These are phyloP conservation scores for Podarcis raffonei DNA, from an alignment of 2,113 vertebrate species.

Conservation along the genomic window DNA sequence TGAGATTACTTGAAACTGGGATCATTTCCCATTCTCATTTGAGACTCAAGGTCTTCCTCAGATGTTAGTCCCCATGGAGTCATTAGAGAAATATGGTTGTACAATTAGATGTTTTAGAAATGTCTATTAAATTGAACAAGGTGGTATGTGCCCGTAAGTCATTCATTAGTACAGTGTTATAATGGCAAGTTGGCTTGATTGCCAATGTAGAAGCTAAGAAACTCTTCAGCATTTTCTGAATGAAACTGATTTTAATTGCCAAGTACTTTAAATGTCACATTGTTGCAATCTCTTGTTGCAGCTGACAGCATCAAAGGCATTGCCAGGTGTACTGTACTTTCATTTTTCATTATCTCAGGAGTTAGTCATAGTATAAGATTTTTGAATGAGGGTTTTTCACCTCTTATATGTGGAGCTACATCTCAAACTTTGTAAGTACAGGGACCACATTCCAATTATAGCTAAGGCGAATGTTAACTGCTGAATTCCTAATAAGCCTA, in stretches of 20 bases:
- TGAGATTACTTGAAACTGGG: slow-evolving; percentile 41
- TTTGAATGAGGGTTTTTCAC: neutral
- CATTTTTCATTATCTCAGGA: neutral
- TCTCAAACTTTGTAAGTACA: neutral
- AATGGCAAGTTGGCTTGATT: slow-evolving; percentile 31
- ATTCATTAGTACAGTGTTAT: slow-evolving; percentile 42
- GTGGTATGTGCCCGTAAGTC: slow-evolving; percentile 26
- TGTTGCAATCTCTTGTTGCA: rapidly evolving
- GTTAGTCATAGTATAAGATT: neutral
- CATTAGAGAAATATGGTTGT: slow-evolving; percentile 25
- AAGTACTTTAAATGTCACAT: neutral
- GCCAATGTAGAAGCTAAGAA: slow-evolving; percentile 35
- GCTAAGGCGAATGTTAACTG: neutral
- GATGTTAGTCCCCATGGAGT: neutral
- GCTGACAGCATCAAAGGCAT: slow-evolving; percentile 8
- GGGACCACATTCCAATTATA: neutral
- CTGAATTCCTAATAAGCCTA: neutral
- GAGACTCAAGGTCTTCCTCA: slow-evolving; percentile 34
- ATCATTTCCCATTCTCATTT: slow-evolving; percentile 45
- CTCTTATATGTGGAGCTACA: neutral
- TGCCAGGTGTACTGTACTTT: slow-evolving; percentile 14
- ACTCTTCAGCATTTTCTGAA: slow-evolving; percentile 30
- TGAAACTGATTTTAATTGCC: slow-evolving; percentile 60
- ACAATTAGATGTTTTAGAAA: slow-evolving; percentile 55
- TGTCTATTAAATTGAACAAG: slow-evolving; percentile 51